These are phyloP conservation scores for Gorsachius goisagi DNA, from an alignment of 2,113 vertebrate species.

Conservation along the genomic window DNA sequence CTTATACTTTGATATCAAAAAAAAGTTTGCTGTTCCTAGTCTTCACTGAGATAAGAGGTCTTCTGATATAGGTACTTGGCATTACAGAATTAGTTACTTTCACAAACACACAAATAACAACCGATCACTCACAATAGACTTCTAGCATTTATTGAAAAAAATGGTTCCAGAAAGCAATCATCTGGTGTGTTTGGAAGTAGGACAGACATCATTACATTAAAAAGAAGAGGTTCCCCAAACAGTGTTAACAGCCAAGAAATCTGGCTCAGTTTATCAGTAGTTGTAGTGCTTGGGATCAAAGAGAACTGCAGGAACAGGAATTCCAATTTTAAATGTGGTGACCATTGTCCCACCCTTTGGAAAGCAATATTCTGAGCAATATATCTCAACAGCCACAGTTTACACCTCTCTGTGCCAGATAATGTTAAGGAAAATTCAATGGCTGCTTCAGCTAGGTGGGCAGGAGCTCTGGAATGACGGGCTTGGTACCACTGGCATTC, in stretches of 20 bases:
- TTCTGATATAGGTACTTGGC: background rate
- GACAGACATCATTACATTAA: background rate
- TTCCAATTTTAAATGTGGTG: background rate
- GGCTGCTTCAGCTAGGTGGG: fast-evolving
- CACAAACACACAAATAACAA: background rate
- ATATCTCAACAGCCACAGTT: background rate
- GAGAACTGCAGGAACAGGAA: background rate
- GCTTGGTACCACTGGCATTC: background rate
- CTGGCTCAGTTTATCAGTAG: fast-evolving
- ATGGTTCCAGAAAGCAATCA: background rate
- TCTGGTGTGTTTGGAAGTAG: background rate
- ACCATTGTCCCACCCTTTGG: background rate
- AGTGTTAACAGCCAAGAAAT: background rate
- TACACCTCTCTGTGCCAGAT: background rate
- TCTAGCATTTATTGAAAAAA: background rate
- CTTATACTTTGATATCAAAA: background rate
- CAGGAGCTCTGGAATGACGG: background rate
- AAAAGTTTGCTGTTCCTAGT: background rate
- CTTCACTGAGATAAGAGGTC: background rate
- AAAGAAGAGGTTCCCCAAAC: background rate
- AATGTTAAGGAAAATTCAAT: background rate
- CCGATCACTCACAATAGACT: background rate
- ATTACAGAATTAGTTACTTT: background rate
- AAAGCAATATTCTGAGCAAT: background rate
- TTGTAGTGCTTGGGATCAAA: background rate